A percentile compares a stretch with the other conserved stretches of the same genome.
These are phyloP conservation scores for Diaphora mendica DNA, from an alignment of 2,888 invertebrate genomes.

Conservation along the genomic window DNA sequence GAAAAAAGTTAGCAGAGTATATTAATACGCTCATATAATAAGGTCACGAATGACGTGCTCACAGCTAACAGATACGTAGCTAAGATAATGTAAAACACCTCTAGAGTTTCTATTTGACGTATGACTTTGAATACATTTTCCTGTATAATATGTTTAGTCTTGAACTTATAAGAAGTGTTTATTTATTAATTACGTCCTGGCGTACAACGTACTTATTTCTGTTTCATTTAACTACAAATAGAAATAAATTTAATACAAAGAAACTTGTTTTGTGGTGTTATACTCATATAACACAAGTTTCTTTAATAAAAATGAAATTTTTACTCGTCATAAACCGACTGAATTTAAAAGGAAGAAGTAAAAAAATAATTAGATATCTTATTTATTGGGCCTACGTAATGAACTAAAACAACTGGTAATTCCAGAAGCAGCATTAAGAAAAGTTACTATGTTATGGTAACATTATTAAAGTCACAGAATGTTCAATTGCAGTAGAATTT, in stretches of 20 bases:
- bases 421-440: too few relatives aligned
- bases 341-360: too few relatives aligned
- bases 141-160: not conserved
- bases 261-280: too few relatives aligned
- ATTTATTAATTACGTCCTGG: not conserved
- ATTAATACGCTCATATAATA: slow-evolving; percentile 10
- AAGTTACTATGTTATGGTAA: too few relatives aligned
- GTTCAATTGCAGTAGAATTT: too few relatives aligned
- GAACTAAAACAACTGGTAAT: too few relatives aligned
- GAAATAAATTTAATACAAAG: not conserved
- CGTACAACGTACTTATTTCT: not conserved
- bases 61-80: slow-evolving; percentile 21
- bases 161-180: not conserved
- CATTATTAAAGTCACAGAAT: too few relatives aligned
- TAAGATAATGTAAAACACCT: slow-evolving; percentile 29
- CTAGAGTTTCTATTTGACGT: slow-evolving; percentile 19
- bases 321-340: not conserved
- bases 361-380: too few relatives aligned
- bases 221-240: not conserved
- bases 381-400: too few relatives aligned
- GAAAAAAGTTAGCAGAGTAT: slow-evolving; percentile 17
- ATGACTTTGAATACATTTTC: not conserved
- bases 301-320: not conserved
- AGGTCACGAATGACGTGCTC: slow-evolving; percentile 20
- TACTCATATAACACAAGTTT: too few relatives aligned